Percentiles rank a stretch among this genome's conserved stretches.
Conservation (phyloP, 2,888 invertebrate species). For the Chrysomela aeneicollis region DNA sequence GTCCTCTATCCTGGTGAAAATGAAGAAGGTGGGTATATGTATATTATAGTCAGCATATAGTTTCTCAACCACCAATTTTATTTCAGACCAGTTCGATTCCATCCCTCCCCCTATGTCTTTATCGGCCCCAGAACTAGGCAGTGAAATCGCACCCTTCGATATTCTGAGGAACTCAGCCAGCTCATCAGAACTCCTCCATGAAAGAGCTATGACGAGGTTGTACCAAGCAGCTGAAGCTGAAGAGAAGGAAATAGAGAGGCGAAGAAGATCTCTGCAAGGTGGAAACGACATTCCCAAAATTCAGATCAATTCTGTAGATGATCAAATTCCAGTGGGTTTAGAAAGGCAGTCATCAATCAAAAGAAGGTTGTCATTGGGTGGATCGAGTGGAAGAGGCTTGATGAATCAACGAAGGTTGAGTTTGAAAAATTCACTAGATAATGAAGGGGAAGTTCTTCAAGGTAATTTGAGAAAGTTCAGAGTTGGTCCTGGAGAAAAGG, state of each 20-base stretch:
- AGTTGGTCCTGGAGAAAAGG: slow-evolving; percentile 45
- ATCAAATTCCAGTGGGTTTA: slow-evolving; percentile 61
- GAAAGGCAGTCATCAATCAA: slow-evolving; percentile 62
- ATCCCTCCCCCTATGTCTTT: slow-evolving; percentile 83
- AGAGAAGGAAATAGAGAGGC: slow-evolving; percentile 66
- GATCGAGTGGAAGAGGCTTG: slow-evolving; percentile 47
- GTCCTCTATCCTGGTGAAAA: slow-evolving; percentile 66
- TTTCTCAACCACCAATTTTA: too few relatives aligned
- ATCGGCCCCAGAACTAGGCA: slow-evolving; percentile 81
- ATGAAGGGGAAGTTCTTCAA: slow-evolving; percentile 49
- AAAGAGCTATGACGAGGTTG: slow-evolving; percentile 82
- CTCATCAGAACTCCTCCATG: slow-evolving; percentile 83
- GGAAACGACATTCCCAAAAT: slow-evolving; percentile 58
- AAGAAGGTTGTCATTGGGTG: slow-evolving; percentile 63
- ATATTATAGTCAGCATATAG: too few relatives aligned
- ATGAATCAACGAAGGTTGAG: slow-evolving; percentile 57
- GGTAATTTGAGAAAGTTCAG: slow-evolving; percentile 49
- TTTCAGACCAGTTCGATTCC: slow-evolving; percentile 63
- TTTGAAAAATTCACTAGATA: slow-evolving; percentile 51
- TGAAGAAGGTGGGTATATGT: slow-evolving; percentile 50
- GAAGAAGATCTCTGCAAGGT: slow-evolving; percentile 40
- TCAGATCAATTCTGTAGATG: slow-evolving; percentile 64
- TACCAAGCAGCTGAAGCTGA: slow-evolving; percentile 80
- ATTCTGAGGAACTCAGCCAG: slow-evolving; percentile 77
- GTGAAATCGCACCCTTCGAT: slow-evolving; percentile 65